Evolutionary conservation across 1,140 invertebrate genomes (phyloP).

Genomic region (Tetramorium alpestre): DNA sequence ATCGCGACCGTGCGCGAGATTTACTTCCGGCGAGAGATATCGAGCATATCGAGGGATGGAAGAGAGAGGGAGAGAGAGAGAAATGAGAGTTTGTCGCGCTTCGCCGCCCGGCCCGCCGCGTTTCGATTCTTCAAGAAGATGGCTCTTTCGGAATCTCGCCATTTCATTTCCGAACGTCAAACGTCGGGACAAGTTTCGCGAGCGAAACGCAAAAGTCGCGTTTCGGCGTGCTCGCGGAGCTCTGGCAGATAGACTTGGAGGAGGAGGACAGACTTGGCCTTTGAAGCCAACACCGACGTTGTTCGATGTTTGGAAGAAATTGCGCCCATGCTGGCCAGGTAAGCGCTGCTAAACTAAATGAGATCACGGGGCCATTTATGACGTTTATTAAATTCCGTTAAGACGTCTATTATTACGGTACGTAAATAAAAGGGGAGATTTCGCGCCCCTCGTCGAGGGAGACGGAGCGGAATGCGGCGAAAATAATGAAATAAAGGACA

Average conservation of each 20-base stretch:
- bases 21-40: neutral
- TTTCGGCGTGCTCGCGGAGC: too few relatives aligned
- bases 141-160: neutral
- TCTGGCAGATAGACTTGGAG: neutral
- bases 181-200: too few relatives aligned
- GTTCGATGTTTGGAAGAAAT: neutral
- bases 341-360: slow-evolving; percentile 75
- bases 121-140: neutral
- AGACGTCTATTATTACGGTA: slow-evolving; percentile 82
- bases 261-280: neutral
- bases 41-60: neutral
- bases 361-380: slow-evolving; percentile 79
- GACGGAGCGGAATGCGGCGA: slow-evolving; percentile 74
- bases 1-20: slow-evolving; percentile 10
- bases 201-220: neutral
- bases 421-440: slow-evolving; percentile 80
- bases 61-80: neutral
- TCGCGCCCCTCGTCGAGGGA: slow-evolving; percentile 60
- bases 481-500: slow-evolving; percentile 81
- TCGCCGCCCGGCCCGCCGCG: too few relatives aligned
- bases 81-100: neutral
- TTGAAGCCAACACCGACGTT: slow-evolving; percentile 23
- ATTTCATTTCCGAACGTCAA: neutral
- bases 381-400: slow-evolving; percentile 85
- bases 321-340: slow-evolving; percentile 48